These are phyloP conservation scores for Drosophila pseudoobscura DNA, from an alignment of 1,140 invertebrate species.

Conservation along the genomic window DNA sequence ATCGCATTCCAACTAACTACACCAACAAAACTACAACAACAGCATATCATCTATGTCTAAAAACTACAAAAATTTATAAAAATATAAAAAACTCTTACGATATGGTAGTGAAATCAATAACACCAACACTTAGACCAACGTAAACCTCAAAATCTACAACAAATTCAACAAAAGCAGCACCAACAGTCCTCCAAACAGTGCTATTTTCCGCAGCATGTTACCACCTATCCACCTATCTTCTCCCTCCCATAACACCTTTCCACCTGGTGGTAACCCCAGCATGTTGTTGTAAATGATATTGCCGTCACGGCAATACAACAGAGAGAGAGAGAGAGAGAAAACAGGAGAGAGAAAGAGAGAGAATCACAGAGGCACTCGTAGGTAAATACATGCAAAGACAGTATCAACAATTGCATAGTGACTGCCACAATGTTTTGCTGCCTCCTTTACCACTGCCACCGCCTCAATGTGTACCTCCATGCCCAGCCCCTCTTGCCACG, in stretches of 20 bases:
- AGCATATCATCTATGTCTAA: conserved; percentile 6
- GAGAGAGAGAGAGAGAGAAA: too few species aligned
- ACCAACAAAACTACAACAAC: conserved; percentile 1
- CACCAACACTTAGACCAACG: conserved; percentile 17
- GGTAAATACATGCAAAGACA: conserved; percentile 12
- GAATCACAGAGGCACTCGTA: conserved; percentile 12
- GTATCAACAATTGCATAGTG: conserved; percentile 60
- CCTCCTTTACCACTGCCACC: neutral
- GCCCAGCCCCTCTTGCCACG: neutral
- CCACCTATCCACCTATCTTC: conserved; percentile 1
- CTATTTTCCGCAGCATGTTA: conserved; percentile 1
- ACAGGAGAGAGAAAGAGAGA: neutral
- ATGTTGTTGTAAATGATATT: conserved; percentile 74
- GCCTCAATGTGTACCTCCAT: neutral
- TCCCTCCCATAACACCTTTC: conserved; percentile 19
- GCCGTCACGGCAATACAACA: conserved; percentile 62
- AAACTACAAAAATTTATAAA: too few species aligned
- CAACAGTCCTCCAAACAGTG: conserved; percentile 15
- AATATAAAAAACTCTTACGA: neutral
- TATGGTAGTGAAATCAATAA: too few species aligned
- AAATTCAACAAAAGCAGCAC: conserved; percentile 28
- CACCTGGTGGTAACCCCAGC: conserved; percentile 42
- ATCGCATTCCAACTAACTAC: neutral
- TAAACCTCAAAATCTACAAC: neutral
- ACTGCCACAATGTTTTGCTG: conserved; percentile 37